These are phyloP conservation scores for Pipra filicauda DNA, from an alignment of 2,113 vertebrate genomes.

Conservation along the genomic window DNA sequence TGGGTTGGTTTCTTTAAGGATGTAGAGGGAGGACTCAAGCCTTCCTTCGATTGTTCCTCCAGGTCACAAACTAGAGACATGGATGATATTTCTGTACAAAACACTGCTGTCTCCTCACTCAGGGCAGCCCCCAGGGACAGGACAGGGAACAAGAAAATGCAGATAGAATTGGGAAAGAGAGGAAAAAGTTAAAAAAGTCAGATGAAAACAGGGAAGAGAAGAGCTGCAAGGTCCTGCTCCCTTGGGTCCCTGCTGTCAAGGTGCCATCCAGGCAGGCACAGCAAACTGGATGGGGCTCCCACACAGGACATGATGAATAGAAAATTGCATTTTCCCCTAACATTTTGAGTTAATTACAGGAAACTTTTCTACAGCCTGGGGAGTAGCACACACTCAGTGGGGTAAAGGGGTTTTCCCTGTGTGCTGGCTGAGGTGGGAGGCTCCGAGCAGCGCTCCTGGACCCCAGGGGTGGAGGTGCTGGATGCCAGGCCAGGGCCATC, in stretches of 20 bases:
- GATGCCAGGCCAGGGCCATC: background rate
- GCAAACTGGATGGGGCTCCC: background rate
- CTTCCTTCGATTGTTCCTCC: background rate
- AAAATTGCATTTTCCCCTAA: background rate
- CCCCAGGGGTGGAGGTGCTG: background rate
- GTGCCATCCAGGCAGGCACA: background rate
- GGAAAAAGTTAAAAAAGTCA: background rate
- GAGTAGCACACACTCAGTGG: background rate
- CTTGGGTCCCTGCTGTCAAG: background rate
- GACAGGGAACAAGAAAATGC: background rate
- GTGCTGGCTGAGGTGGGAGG: fast-evolving
- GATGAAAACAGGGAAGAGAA: background rate
- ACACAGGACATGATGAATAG: fast-evolving
- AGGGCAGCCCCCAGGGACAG: background rate
- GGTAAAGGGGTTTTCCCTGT: background rate
- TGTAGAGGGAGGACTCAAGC: background rate
- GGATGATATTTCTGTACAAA: background rate
- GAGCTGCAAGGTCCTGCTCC: background rate
- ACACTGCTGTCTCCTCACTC: fast-evolving
- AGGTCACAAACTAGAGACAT: background rate
- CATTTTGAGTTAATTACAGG: background rate
- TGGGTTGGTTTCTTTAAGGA: background rate
- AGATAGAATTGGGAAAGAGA: background rate
- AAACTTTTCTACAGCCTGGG: background rate
- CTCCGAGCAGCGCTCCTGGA: fast-evolving